A percentile compares a stretch with the other conserved stretches of the same genome.
Conservation (phyloP, 2,797 vertebrate species). For the Mastacembelus armatus region DNA sequence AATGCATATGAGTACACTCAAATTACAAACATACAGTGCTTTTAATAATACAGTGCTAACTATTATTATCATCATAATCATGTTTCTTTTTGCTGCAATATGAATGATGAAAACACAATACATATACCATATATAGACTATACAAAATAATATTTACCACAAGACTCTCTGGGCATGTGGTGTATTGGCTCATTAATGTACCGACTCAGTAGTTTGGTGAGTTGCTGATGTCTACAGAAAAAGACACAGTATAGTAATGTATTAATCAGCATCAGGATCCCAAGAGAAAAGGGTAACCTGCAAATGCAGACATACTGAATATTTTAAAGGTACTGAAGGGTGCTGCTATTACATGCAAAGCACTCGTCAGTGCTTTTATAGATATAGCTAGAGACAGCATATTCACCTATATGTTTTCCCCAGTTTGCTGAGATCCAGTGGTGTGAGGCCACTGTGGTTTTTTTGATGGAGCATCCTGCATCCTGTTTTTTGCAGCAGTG, state of each 20-base stretch:
- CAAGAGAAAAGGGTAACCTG: constrained; percentile 31
- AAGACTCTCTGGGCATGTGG: constrained; percentile 80
- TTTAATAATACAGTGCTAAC: background rate
- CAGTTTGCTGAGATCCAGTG: constrained; percentile 83
- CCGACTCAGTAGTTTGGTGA: constrained; percentile 80
- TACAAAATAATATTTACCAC: constrained; percentile 69
- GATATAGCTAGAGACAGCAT: constrained; percentile 23
- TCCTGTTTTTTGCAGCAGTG: constrained; percentile 80
- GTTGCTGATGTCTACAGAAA: constrained; percentile 84
- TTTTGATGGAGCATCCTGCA: constrained; percentile 80
- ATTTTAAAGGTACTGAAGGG: constrained; percentile 12
- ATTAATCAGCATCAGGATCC: constrained; percentile 53
- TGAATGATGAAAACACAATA: background rate
- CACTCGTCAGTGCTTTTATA: constrained; percentile 11
- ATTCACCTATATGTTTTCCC: constrained; percentile 84
- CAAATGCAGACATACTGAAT: constrained; percentile 27
- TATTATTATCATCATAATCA: background rate
- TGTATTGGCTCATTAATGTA: constrained; percentile 78
- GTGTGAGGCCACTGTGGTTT: constrained; percentile 81
- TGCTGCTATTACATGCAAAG: constrained; percentile 9
- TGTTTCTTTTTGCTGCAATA: constrained; percentile 2
- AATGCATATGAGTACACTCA: background rate
- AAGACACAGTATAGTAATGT: constrained; percentile 45
- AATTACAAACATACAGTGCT: background rate
- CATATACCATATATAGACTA: too few species aligned